A percentile compares a stretch with the other conserved stretches of the same genome.
Conservation (phyloP, 1,140 invertebrate genomes). For the Callitettix versicolor region DNA sequence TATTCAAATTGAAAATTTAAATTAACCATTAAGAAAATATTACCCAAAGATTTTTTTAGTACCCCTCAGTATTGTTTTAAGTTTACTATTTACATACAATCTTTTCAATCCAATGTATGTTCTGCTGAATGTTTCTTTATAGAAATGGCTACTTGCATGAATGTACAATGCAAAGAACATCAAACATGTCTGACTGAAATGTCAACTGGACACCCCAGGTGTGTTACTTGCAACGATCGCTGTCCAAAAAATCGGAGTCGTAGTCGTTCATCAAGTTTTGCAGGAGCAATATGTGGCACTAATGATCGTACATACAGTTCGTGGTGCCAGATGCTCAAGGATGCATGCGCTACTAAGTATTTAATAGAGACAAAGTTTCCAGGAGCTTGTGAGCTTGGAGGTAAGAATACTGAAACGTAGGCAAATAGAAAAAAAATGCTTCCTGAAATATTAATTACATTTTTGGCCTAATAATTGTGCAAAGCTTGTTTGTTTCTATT, state of each 20-base stretch:
- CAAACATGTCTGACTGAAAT: constrained; percentile 67
- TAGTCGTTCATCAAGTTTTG: no score
- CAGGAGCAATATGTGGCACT: constrained; percentile 54
- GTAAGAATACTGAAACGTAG: no score
- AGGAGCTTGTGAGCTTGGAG: constrained; percentile 44
- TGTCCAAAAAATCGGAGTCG: constrained; percentile 33
- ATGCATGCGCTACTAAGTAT: constrained; percentile 67
- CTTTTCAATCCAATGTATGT: no score
- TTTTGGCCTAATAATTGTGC: no score
- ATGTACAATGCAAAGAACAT: constrained; percentile 57
- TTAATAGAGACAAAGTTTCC: constrained; percentile 64
- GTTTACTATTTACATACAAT: no score
- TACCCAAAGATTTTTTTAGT: no score
- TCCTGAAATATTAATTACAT: no score
- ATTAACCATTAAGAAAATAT: no score
- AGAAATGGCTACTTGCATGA: constrained; percentile 64
- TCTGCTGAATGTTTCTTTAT: constrained; percentile 30
- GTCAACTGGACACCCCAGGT: constrained; percentile 56
- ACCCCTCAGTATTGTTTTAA: no score
- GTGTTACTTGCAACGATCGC: constrained; percentile 57
- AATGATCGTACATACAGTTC: constrained; percentile 76
- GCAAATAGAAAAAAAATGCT: no score
- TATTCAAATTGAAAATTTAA: no score
- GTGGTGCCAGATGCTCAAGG: constrained; percentile 78
- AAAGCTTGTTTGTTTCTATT: no score